phyloP scores from a whole-genome alignment of 2,113 vertebrate species.

The Phycodurus eques region DNA sequence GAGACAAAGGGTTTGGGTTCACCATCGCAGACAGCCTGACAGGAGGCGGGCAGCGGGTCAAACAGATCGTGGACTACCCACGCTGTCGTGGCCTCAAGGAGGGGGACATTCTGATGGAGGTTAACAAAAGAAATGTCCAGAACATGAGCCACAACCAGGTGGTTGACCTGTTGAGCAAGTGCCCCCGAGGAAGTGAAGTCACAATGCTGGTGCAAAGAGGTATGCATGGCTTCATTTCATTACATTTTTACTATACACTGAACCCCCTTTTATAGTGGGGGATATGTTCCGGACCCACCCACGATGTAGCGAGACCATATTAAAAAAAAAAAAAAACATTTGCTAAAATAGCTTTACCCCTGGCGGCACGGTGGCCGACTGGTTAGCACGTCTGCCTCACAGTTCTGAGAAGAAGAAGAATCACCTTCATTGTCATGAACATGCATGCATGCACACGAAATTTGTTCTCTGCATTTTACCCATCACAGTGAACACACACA shows the following conservation, averaged over 20 bases:
- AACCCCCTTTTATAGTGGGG: too few species aligned
- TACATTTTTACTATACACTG: neutral
- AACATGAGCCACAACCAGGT: slow-evolving; percentile 96
- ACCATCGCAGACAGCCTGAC: slow-evolving; percentile 95
- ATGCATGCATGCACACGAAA: too few species aligned
- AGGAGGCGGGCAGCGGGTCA: slow-evolving; percentile 92
- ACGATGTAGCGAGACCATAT: slow-evolving; percentile 11
- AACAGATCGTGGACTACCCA: slow-evolving; percentile 96
- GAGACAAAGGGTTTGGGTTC: slow-evolving; percentile 97
- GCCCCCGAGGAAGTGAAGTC: slow-evolving; percentile 92
- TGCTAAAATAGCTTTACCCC: too few species aligned
- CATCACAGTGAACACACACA: too few species aligned
- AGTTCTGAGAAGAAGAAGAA: too few species aligned
- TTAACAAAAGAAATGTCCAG: slow-evolving; percentile 97
- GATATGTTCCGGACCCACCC: too few species aligned
- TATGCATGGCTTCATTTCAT: slow-evolving; percentile 53
- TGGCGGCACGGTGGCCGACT: too few species aligned
- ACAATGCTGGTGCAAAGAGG: slow-evolving; percentile 96
- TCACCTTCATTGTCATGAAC: too few species aligned
- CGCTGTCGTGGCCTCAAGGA: slow-evolving; percentile 93
- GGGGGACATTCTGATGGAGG: slow-evolving; percentile 92
- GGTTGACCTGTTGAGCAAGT: slow-evolving; percentile 97
- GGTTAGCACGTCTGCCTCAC: too few species aligned
- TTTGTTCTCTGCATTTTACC: too few species aligned
- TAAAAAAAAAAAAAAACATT: slow-evolving; percentile 18